phyloP scores from a whole-genome alignment of 2,113 vertebrate genomes.

The Capreolus pygargus region DNA sequence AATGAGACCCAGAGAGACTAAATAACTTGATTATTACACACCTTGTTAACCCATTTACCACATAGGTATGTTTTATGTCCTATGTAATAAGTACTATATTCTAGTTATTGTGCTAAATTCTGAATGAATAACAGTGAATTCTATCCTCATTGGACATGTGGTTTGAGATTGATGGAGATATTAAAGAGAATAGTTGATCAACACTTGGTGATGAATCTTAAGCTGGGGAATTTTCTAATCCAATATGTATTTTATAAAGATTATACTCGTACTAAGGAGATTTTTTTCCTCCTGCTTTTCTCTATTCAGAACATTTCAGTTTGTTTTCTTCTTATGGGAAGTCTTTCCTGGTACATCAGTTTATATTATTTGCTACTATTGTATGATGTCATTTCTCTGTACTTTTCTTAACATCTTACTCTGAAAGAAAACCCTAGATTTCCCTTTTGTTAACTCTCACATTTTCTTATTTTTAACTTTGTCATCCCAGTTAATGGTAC shows the following conservation, averaged over 20 bases:
- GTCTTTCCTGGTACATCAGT: neutral
- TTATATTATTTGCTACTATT: constrained; percentile 4
- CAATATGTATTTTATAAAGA: constrained; percentile 29
- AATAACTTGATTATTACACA: neutral
- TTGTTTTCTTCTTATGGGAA: neutral
- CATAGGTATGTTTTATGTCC: neutral
- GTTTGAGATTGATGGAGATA: neutral
- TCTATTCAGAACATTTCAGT: neutral
- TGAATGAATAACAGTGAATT: neutral
- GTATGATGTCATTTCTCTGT: neutral
- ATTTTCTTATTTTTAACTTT: neutral
- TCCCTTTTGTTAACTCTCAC: neutral
- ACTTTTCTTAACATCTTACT: neutral
- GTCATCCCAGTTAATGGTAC: neutral
- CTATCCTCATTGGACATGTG: neutral
- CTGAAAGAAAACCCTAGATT: neutral
- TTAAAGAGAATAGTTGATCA: constrained; percentile 3
- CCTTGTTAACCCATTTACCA: neutral
- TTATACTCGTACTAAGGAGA: neutral
- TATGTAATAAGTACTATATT: neutral
- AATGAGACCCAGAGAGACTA: neutral
- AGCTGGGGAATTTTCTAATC: neutral
- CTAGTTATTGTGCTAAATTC: neutral
- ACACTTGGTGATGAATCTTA: neutral
- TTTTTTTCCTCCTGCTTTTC: neutral